A percentile compares a stretch with the other conserved stretches of the same genome.
phyloP scores from a whole-genome alignment of 2,113 vertebrate genomes.

The Hippopotamus amphibius region DNA sequence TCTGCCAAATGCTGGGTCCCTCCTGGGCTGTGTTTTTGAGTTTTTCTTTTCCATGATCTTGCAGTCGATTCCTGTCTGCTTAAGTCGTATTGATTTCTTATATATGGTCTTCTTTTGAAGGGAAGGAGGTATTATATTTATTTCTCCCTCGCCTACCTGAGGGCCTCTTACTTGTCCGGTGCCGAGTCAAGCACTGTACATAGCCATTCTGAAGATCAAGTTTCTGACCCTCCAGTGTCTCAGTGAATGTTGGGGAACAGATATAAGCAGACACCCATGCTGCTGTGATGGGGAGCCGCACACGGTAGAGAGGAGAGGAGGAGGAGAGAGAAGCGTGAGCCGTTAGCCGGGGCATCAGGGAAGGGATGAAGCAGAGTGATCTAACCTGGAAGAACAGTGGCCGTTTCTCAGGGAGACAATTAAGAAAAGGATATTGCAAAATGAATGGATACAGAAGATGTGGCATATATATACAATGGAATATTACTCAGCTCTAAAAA shows the following conservation, averaged over 20 bases:
- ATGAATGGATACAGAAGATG: no score
- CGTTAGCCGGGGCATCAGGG: no score
- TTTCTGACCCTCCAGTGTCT: neutral
- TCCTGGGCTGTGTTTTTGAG: accelerated
- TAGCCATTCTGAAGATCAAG: neutral
- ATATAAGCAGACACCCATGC: accelerated
- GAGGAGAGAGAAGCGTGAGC: accelerated
- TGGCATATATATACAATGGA: no score
- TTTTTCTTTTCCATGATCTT: neutral
- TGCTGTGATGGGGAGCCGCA: neutral
- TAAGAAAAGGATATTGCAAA: accelerated
- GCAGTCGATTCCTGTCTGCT: neutral
- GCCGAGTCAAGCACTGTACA: neutral
- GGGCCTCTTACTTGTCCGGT: neutral
- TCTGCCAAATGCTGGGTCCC: accelerated
- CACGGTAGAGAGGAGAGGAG: no score
- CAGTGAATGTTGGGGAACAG: no score
- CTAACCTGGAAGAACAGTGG: no score
- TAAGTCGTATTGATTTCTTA: neutral
- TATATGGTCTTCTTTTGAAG: neutral
- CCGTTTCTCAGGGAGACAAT: neutral
- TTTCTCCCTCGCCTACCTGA: neutral
- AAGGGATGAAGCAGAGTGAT: accelerated
- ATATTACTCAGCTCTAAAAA: no score
- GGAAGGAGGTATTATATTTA: neutral